Conservation (phyloP, 2,888 invertebrate species). For the Exephanes ischioxanthus region DNA sequence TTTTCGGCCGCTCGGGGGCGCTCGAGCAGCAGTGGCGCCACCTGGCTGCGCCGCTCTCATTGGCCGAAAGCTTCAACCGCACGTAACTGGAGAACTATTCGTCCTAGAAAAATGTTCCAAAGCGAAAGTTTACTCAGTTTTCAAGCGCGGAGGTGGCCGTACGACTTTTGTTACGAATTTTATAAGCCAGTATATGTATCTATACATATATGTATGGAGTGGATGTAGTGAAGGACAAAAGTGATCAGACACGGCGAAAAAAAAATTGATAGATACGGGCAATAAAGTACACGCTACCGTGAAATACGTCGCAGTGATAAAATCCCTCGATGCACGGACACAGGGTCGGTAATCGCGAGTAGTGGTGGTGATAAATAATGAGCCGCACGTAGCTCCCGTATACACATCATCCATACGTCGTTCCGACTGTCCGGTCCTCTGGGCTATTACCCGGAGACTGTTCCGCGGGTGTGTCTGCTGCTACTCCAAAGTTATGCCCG, state of each 20-base stretch:
- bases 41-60: not conserved
- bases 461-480: constrained; percentile 18
- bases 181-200: not conserved
- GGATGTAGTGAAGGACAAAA: not conserved
- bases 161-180: not conserved
- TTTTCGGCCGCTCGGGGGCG: not conserved
- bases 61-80: not conserved
- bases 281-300: not conserved
- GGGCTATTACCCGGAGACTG: constrained; percentile 11
- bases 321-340: not conserved
- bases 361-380: constrained; percentile 26
- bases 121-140: not conserved
- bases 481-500: constrained; percentile 32
- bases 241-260: not conserved
- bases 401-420: constrained; percentile 20
- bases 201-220: not conserved
- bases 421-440: not conserved
- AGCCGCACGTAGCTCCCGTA: constrained; percentile 1
- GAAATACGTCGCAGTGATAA: not conserved
- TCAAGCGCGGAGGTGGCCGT: not conserved
- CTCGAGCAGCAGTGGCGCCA: not conserved
- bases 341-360: not conserved
- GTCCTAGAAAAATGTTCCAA: not conserved
- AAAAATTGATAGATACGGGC: not conserved
- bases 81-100: not conserved